Percentiles rank a stretch among this genome's conserved stretches.
Evolutionary conservation across 2,888 invertebrate genomes (phyloP).

Genomic region (Hipparchia semele): DNA sequence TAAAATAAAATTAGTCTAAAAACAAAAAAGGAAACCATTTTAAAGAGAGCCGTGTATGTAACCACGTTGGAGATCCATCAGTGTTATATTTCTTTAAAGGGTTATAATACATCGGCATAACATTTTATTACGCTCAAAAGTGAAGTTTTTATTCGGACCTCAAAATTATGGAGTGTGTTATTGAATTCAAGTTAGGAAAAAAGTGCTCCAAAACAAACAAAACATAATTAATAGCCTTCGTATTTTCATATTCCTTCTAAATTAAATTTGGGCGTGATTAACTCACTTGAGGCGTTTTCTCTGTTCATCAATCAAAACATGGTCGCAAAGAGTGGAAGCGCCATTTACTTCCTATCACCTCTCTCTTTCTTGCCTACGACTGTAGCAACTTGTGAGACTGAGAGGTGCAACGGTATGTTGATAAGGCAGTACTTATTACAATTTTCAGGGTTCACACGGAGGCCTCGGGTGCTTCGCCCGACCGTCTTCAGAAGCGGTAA

Average conservation of each 20-base stretch:
- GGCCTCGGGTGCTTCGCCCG: conserved; percentile 62
- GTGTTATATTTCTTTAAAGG: conserved; percentile 26
- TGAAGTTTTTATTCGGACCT: conserved; percentile 33
- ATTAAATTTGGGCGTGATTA: conserved; percentile 81
- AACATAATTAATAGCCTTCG: conserved; percentile 64
- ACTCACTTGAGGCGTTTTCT: conserved; percentile 80
- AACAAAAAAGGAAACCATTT: background rate
- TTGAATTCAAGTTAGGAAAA: conserved; percentile 54
- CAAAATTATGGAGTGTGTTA: conserved; percentile 45
- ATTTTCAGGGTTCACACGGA: conserved; percentile 75
- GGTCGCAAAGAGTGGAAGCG: conserved; percentile 64
- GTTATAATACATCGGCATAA: conserved; percentile 25
- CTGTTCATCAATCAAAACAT: conserved; percentile 80
- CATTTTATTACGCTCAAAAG: conserved; percentile 30
- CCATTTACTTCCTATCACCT: conserved; percentile 65
- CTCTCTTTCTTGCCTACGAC: conserved; percentile 55
- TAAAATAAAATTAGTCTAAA: background rate
- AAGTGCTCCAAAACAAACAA: conserved; percentile 74
- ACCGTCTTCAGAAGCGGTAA: conserved; percentile 78
- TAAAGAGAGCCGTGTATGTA: background rate
- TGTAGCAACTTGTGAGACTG: conserved; percentile 45
- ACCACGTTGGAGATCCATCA: background rate
- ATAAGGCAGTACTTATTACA: conserved; percentile 70
- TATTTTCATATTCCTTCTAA: conserved; percentile 72
- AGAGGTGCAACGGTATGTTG: conserved; percentile 46